Evolutionary conservation across 2,113 vertebrate genomes (phyloP).

Genomic region (Lepisosteus oculatus): DNA sequence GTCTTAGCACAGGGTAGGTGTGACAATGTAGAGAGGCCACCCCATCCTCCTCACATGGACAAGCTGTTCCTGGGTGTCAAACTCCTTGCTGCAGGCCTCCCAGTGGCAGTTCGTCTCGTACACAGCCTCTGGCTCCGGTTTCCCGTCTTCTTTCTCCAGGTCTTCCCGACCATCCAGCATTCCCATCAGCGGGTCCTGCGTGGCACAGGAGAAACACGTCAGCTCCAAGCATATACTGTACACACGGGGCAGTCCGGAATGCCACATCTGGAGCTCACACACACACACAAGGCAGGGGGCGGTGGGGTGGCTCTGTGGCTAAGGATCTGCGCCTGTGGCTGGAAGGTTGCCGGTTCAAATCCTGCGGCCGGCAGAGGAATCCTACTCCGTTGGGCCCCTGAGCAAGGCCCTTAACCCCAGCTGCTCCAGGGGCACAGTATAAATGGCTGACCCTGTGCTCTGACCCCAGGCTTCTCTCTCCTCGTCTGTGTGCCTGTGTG

Average conservation of each 20-base stretch:
- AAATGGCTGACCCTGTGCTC: too few species aligned
- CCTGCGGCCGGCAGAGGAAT: too few species aligned
- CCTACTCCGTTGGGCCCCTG: too few species aligned
- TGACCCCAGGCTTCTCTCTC: too few species aligned
- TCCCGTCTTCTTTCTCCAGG: conserved; percentile 89
- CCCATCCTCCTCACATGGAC: conserved; percentile 77
- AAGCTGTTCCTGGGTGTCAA: conserved; percentile 93
- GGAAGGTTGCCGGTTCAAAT: too few species aligned
- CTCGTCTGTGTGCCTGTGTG: too few species aligned
- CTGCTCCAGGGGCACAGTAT: too few species aligned
- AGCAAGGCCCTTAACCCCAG: too few species aligned
- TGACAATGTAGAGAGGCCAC: background rate
- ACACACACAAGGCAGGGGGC: background rate
- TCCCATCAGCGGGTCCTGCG: conserved; percentile 84
- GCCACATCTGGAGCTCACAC: too few species aligned
- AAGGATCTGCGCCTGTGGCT: too few species aligned
- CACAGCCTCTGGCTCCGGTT: conserved; percentile 80
- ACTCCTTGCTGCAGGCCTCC: conserved; percentile 92
- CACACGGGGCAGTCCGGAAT: background rate
- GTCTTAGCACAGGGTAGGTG: too few species aligned
- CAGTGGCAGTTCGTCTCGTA: conserved; percentile 97
- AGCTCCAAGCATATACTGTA: background rate
- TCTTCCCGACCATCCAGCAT: conserved; percentile 86
- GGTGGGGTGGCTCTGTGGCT: too few species aligned
- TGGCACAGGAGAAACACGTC: background rate